A percentile compares a stretch with the other conserved stretches of the same genome.
phyloP scores from a whole-genome alignment of 2,888 invertebrate genomes.

The Conistra vaccinii region DNA sequence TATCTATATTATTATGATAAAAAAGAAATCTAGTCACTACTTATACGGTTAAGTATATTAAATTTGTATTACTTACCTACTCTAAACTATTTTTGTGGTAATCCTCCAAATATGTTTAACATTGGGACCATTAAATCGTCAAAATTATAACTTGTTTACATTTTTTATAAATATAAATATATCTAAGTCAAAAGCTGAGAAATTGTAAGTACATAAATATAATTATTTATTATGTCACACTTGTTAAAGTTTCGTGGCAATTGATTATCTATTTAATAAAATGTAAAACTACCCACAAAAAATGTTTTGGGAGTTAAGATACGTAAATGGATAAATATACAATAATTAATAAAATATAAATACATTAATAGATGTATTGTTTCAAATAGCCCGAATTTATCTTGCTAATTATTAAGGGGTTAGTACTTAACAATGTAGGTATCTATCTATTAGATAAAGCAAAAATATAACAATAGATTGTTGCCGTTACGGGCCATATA shows the following conservation, averaged over 20 bases:
- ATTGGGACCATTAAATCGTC: constrained; percentile 71
- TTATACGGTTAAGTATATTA: constrained; percentile 48
- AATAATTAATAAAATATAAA: constrained; percentile 16
- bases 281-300: constrained; percentile 26
- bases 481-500: constrained; percentile 24
- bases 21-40: constrained; percentile 69
- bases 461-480: constrained; percentile 20
- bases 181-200: constrained; percentile 32
- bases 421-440: constrained; percentile 29
- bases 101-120: constrained; percentile 62
- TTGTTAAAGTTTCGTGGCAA: constrained; percentile 48
- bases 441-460: not conserved
- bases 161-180: constrained; percentile 49
- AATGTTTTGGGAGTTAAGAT: constrained; percentile 27
- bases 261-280: constrained; percentile 32
- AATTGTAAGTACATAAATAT: constrained; percentile 36
- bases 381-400: constrained; percentile 47
- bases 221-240: constrained; percentile 38
- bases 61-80: constrained; percentile 42
- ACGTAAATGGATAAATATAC: constrained; percentile 28
- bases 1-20: constrained; percentile 16
- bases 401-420: constrained; percentile 27
- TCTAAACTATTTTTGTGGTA: constrained; percentile 51
- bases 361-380: constrained; percentile 14
- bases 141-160: constrained; percentile 60